Conservation (phyloP, 1,140 invertebrate genomes). For the Sinella curviseta region DNA sequence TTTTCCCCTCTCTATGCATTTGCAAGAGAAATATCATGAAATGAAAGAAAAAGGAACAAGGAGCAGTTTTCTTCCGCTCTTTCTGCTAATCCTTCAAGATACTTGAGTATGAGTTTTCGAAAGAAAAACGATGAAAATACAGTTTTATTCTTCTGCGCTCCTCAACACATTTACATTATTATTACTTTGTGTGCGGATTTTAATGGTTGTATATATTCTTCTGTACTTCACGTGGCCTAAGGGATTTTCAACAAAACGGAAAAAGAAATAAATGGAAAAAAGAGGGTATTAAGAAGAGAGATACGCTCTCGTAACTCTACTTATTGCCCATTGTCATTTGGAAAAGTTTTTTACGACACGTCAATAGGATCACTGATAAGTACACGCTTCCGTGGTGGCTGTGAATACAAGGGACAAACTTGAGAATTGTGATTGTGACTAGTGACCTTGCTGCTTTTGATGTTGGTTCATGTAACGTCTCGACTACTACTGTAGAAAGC, state of each 20-base stretch:
- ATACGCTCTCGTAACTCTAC: too few relatives aligned
- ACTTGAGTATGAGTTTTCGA: neutral
- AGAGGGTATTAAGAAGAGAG: neutral
- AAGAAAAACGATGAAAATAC: neutral
- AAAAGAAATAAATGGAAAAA: neutral
- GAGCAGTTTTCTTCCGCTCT: neutral
- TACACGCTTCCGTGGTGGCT: too few relatives aligned
- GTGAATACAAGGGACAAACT: too few relatives aligned
- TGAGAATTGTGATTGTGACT: too few relatives aligned
- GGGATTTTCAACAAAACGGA: neutral
- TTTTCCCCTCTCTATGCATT: neutral
- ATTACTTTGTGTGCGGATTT: constrained; percentile 12
- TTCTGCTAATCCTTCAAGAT: neutral
- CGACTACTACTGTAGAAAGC: too few relatives aligned
- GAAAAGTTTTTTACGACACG: too few relatives aligned
- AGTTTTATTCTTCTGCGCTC: neutral
- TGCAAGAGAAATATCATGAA: neutral
- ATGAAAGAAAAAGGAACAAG: neutral
- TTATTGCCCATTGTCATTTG: too few relatives aligned
- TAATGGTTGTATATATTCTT: neutral
- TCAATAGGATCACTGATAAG: too few relatives aligned
- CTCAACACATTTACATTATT: neutral
- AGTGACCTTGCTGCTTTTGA: too few relatives aligned
- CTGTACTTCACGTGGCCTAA: neutral
- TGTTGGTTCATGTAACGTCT: too few relatives aligned